These are phyloP conservation scores for Axinella damicornis DNA, from an alignment of 37 sponge, comb jelly and placozoan genomes.

Conservation along the genomic window DNA sequence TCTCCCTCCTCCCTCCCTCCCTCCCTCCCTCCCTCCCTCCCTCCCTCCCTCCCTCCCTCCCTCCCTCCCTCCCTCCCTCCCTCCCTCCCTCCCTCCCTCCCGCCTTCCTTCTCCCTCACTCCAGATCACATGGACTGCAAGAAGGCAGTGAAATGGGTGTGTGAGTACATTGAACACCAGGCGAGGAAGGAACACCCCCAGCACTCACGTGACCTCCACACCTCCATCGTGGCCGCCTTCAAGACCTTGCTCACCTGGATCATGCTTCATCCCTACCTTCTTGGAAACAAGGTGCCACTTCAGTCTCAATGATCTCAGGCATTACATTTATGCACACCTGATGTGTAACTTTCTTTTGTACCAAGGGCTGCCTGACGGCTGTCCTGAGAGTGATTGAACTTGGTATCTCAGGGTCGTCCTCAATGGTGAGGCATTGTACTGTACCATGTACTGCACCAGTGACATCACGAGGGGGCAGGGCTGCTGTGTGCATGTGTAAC, in stretches of 20 bases:
- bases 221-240: slow-evolving; percentile 90
- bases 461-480: no score
- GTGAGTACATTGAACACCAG: slow-evolving; percentile 74
- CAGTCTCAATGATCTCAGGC: no score
- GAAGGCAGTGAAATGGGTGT: slow-evolving; percentile 63
- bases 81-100: neutral
- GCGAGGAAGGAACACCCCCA: slow-evolving; percentile 51
- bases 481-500: no score
- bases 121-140: slow-evolving; percentile 57
- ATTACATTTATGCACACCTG: no score
- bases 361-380: slow-evolving; percentile 49
- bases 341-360: neutral
- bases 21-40: neutral
- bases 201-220: slow-evolving; percentile 82
- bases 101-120: neutral
- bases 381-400: slow-evolving; percentile 83
- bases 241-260: slow-evolving; percentile 71
- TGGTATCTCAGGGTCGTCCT: slow-evolving; percentile 79
- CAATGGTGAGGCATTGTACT: slow-evolving; percentile 77
- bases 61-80: neutral
- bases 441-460: no score
- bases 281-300: slow-evolving; percentile 63
- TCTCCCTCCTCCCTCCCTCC: neutral
- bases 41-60: neutral
- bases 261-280: slow-evolving; percentile 60